These are phyloP conservation scores for Podocnemis expansa DNA, from an alignment of 2,113 vertebrate species.

Conservation along the genomic window DNA sequence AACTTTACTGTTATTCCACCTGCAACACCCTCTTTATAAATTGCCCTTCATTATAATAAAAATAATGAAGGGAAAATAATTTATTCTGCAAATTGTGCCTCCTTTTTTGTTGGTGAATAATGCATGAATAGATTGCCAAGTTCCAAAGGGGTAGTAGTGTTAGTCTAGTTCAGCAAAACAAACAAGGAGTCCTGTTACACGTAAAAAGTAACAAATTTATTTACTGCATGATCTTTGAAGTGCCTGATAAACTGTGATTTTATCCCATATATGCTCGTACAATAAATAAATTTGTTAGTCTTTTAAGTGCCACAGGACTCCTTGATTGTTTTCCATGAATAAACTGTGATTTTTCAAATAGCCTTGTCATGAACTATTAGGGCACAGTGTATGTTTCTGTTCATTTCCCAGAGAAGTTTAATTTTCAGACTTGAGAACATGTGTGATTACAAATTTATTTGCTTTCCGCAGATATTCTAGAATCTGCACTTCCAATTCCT, in stretches of 20 bases:
- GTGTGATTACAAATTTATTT: neutral
- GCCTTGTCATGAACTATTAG: neutral
- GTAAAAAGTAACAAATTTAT: too few species aligned
- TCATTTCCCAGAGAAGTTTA: neutral
- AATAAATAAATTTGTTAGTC: too few species aligned
- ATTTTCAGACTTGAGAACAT: neutral
- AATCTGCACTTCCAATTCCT: neutral
- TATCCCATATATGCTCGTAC: too few species aligned
- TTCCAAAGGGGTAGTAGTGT: too few species aligned
- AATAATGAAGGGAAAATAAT: neutral
- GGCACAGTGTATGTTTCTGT: neutral
- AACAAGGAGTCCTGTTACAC: too few species aligned
- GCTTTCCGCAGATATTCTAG: neutral
- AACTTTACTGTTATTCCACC: neutral
- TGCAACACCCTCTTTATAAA: neutral
- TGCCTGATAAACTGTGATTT: too few species aligned
- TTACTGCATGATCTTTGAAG: too few species aligned
- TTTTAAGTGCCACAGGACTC: too few species aligned
- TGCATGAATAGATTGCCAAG: neutral
- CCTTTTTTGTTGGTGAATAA: neutral
- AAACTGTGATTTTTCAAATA: neutral
- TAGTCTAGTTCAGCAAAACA: too few species aligned
- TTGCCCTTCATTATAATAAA: neutral
- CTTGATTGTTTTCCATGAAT: too few species aligned
- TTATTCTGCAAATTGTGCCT: neutral